Evolutionary conservation across 2,888 invertebrate species (phyloP), one percentile per base, ranked within the genome.

Genomic region (Drosophila meridiana): DNA sequence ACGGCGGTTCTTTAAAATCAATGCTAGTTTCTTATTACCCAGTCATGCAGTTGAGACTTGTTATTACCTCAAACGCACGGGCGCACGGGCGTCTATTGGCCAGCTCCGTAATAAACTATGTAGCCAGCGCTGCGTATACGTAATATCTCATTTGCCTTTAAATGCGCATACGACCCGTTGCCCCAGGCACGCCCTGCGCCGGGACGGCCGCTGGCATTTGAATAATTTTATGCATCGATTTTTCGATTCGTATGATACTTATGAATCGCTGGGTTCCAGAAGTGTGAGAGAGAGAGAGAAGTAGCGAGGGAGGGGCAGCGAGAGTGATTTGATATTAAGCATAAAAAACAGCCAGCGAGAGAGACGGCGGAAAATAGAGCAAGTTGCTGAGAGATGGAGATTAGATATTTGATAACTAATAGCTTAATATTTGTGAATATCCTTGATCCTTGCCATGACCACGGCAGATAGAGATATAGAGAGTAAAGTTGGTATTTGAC

Each of bases 221-320:
- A 57, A 59, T 70, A 73, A 85, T 87, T 73, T 76, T 87, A 80
- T 88, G 78, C 85, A 89, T 87, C 79, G 89, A 89, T 85, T 78
- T 76, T 58, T 67, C 59, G 73, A 76, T 82, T 82, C 69, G 79
- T 69, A 57, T 65, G 66, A 73, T 73, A 69, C 66, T 63, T 76
- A 57, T 63, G 61, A 73, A 59, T 66, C 48, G 60, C 11, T 38
- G 14, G 40, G 26, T 30, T 56, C 26, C 36, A 11, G 14, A 1
- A 36, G n/a, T n/a, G 28, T n/a, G 9, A 5, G 2, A 32, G n/a
- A 9, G n/a, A 3, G 34, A 3, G 11, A 7, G 9, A n/a, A 9
- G 20, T 20, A 47, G 47, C 0, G 36, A 3, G 47, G 4, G 13
- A 28, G 47, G 4, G 11, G 2, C 32, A 14, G n/a, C 1, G 36